Percentiles rank a stretch among this genome's conserved stretches.
These are phyloP conservation scores for Ceriagrion tenellum DNA, from an alignment of 2,888 invertebrate species.

Conservation along the genomic window DNA sequence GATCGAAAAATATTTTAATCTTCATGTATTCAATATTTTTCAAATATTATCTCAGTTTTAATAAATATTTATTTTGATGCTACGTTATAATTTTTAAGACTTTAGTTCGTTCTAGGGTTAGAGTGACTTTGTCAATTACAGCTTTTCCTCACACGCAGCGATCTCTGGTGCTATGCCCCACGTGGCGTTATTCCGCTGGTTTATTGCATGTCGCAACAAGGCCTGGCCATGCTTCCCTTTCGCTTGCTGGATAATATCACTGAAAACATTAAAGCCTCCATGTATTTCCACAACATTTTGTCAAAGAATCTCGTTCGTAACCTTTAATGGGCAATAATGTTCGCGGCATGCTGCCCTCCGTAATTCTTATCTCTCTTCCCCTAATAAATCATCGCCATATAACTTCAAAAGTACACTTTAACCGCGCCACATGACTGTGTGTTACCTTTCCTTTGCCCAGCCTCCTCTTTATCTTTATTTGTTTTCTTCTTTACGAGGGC, in stretches of 20 bases:
- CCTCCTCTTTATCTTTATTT: neutral
- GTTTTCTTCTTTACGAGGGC: neutral
- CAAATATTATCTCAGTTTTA: too few relatives aligned
- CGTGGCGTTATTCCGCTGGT: neutral
- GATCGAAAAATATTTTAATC: too few relatives aligned
- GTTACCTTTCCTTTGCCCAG: neutral
- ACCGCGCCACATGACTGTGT: neutral
- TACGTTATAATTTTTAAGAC: too few relatives aligned
- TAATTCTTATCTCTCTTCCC: neutral
- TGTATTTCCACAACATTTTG: neutral
- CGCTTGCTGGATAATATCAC: neutral
- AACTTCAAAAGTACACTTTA: neutral
- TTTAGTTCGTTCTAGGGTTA: too few relatives aligned
- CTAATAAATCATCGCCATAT: neutral
- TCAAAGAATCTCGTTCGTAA: neutral
- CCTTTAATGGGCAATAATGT: slow-evolving; percentile 28
- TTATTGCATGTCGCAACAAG: neutral
- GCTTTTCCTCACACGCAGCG: too few relatives aligned
- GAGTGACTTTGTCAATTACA: too few relatives aligned
- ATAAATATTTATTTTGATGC: too few relatives aligned
- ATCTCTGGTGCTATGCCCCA: too few relatives aligned
- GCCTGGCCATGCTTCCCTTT: neutral
- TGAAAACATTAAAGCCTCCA: neutral
- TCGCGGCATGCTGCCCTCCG: neutral
- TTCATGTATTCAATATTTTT: too few relatives aligned